A percentile compares a stretch with the other conserved stretches of the same genome.
These are phyloP conservation scores for Oryzias celebensis DNA, from an alignment of 2,113 vertebrate genomes.

Conservation along the genomic window DNA sequence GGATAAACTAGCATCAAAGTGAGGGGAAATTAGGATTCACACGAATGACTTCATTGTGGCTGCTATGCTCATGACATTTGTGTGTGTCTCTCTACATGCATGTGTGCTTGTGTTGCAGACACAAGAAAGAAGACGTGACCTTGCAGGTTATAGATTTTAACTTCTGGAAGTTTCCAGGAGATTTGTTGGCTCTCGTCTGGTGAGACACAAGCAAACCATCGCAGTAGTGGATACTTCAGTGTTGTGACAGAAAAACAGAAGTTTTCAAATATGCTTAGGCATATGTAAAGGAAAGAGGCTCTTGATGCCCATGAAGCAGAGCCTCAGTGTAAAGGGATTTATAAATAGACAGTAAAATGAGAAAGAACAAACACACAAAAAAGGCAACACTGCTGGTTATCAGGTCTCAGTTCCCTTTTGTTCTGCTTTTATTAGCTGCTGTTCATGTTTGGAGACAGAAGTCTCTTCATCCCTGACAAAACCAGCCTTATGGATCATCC, in stretches of 20 bases:
- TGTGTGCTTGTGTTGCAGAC: too few species aligned
- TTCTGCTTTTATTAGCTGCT: slow-evolving; percentile 63
- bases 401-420: slow-evolving; percentile 54
- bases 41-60: too few species aligned
- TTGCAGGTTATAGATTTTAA: slow-evolving; percentile 10
- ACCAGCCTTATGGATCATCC: slow-evolving; percentile 62
- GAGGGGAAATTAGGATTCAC: too few species aligned
- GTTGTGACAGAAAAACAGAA: slow-evolving; percentile 21
- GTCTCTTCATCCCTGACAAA: slow-evolving; percentile 61
- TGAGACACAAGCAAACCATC: slow-evolving; percentile 6
- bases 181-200: slow-evolving; percentile 10
- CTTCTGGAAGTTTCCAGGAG: slow-evolving; percentile 13
- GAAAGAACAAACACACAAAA: slow-evolving; percentile 65
- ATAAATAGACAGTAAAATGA: slow-evolving; percentile 63
- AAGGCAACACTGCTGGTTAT: slow-evolving; percentile 76
- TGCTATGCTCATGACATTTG: too few species aligned
- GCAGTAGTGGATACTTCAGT: slow-evolving; percentile 15
- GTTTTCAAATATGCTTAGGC: slow-evolving; percentile 42
- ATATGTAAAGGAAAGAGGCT: slow-evolving; percentile 47
- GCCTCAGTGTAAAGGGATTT: slow-evolving; percentile 64
- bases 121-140: slow-evolving; percentile 5
- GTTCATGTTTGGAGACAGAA: slow-evolving; percentile 70
- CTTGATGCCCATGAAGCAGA: slow-evolving; percentile 53
- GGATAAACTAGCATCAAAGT: too few species aligned
- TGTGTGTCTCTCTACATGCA: too few species aligned